Percentiles rank a stretch among this genome's conserved stretches.
Evolutionary conservation across 1,140 invertebrate genomes (phyloP).

Genomic region (Spodoptera litura): DNA sequence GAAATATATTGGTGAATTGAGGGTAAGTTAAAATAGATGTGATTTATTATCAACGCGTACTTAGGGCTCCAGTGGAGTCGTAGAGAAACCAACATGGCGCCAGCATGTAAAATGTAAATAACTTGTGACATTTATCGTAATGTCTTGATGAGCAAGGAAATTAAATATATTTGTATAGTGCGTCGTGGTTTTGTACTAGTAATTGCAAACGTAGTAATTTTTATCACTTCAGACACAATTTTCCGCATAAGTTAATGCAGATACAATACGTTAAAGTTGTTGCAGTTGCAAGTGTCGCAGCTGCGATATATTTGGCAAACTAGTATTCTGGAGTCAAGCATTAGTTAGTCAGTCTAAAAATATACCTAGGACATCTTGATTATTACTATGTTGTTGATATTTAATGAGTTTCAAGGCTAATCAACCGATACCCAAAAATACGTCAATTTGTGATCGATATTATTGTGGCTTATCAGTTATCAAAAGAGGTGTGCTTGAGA

Average conservation of each 20-base stretch:
- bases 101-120: conserved; percentile 80
- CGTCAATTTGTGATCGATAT: too few relatives aligned
- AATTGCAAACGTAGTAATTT: not conserved
- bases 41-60: conserved; percentile 59
- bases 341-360: conserved; percentile 8
- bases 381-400: not conserved
- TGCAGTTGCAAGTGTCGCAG: conserved; percentile 35
- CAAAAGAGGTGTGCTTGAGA: too few relatives aligned
- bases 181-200: conserved; percentile 7
- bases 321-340: conserved; percentile 27
- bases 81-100: conserved; percentile 84
- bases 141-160: conserved; percentile 38
- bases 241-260: conserved; percentile 45
- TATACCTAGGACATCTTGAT: conserved; percentile 7
- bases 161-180: not conserved
- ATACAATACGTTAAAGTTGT: conserved; percentile 11
- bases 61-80: conserved; percentile 72
- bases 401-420: conserved; percentile 11
- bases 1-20: conserved; percentile 84
- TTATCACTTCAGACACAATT: conserved; percentile 24
- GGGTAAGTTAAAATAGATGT: conserved; percentile 82
- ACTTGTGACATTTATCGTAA: conserved; percentile 73
- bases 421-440: conserved; percentile 25
- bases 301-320: conserved; percentile 32
- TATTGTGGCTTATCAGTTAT: too few relatives aligned